phyloP scores from a whole-genome alignment of 2,113 vertebrate species.

The Apodemus sylvaticus region DNA sequence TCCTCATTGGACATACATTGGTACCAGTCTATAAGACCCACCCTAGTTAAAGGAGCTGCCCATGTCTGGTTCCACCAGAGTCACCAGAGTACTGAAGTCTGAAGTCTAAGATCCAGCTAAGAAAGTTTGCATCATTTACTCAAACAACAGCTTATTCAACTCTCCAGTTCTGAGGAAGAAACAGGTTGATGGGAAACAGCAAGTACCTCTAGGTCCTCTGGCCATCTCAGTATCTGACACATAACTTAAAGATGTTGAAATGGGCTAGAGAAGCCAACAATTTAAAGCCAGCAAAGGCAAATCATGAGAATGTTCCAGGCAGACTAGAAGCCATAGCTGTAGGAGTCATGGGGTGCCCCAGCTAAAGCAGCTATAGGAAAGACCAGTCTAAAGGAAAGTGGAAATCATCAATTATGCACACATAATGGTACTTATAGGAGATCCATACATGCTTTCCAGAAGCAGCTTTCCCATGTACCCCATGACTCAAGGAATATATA shows the following conservation, averaged over 20 bases:
- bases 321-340: neutral
- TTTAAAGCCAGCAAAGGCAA: neutral
- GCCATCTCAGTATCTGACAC: neutral
- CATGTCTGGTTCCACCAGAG: neutral
- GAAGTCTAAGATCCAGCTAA: neutral
- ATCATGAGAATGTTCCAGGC: neutral
- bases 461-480: neutral
- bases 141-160: neutral
- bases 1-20: neutral
- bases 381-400: neutral
- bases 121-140: neutral
- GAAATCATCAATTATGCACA: neutral
- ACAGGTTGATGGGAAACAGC: neutral
- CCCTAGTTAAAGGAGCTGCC: neutral
- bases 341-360: neutral
- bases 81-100: neutral
- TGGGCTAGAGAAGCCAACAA: neutral
- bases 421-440: neutral
- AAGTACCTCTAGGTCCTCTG: neutral
- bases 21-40: neutral
- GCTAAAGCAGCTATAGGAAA: neutral
- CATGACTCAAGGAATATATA: neutral
- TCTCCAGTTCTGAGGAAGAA: neutral
- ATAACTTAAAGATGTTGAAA: neutral
- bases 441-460: neutral